phyloP scores from a whole-genome alignment of 1,140 invertebrate species.

The Drosophila ambigua region DNA sequence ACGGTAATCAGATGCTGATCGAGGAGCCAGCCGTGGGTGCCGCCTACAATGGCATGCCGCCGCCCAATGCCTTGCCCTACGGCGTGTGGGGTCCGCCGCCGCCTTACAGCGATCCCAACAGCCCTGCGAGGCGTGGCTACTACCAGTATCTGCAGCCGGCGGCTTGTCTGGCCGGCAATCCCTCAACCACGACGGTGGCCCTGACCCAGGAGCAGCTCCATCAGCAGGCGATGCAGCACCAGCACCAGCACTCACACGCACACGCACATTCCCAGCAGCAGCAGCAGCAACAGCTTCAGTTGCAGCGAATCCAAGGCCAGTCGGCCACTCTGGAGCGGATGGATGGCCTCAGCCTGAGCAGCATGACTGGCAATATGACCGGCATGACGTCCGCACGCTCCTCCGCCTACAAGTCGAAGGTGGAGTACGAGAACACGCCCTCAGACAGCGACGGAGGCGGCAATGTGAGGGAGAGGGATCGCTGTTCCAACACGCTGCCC shows the following conservation, averaged over 20 bases:
- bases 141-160: constrained; percentile 83
- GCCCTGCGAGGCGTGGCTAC: constrained; percentile 85
- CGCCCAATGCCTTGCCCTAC: constrained; percentile 76
- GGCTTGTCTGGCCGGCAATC: constrained; percentile 41
- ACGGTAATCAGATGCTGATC: constrained; percentile 65
- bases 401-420: constrained; percentile 65
- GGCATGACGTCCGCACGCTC: constrained; percentile 23
- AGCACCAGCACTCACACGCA: constrained; percentile 13
- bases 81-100: constrained; percentile 90
- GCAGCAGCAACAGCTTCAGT: constrained; percentile 47
- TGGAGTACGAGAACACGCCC: constrained; percentile 73
- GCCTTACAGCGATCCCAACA: constrained; percentile 90
- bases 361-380: constrained; percentile 41
- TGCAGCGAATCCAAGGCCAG: constrained; percentile 47
- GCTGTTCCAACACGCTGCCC: constrained; percentile 85
- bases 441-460: constrained; percentile 81
- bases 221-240: constrained; percentile 2
- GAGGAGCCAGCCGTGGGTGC: constrained; percentile 50
- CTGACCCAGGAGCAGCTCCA: constrained; percentile 59
- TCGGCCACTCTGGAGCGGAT: constrained; percentile 64
- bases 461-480: constrained; percentile 78
- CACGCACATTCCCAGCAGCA: constrained; percentile 38
- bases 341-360: constrained; percentile 43
- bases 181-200: constrained; percentile 5
- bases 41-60: constrained; percentile 57